Evolutionary conservation across 2,888 invertebrate genomes (phyloP), one percentile per base, ranked within the genome.

Genomic region (Pemphredon lugubris): DNA sequence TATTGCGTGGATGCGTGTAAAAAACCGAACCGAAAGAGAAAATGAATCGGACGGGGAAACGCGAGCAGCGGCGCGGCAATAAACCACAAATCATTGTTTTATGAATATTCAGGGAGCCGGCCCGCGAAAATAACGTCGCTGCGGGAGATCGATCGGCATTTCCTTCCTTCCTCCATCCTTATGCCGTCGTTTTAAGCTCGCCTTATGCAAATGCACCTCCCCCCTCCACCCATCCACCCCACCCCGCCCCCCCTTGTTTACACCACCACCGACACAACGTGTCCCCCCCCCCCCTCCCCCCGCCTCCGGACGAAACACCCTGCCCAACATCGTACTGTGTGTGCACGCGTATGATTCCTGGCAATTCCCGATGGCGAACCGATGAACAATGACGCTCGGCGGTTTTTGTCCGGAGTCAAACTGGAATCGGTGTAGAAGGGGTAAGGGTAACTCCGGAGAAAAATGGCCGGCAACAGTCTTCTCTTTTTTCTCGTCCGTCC

Each of bases 71-170:
- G 54, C 61, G 65, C 73, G 73, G 78, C 77, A 68, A 83, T 79
- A 81, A 83, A 81, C 75, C 76, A 84, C 80, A 84, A 84, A 84
- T 84, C 85, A 84, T 83, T 77, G 81, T 82, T 84, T 84, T 84
- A 84, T 84, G 85, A 85, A 85, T 84, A 85, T 85, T 85, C 80
- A 83, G 68, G n/a, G n/a, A 21, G 54, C 26, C 45, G 20, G 50
- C 16, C 64, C 47, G 74, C 68, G 71, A 82, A 81, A 81, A 81
- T 74, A 73, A 77, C 72, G 73, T 78, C 75, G 79, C 70, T 57
- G 66, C 39, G 65, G 61, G 37, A 78, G 76, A 84, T 84, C 85
- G 84, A 85, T 85, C 82, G 75, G 68, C 64, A 79, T 81, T 82
- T 81, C 73, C 79, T 83, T 83, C 75, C 74, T 76, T 75, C 73